Conservation (phyloP, 2,113 vertebrate species). For the Emberiza fucata region DNA sequence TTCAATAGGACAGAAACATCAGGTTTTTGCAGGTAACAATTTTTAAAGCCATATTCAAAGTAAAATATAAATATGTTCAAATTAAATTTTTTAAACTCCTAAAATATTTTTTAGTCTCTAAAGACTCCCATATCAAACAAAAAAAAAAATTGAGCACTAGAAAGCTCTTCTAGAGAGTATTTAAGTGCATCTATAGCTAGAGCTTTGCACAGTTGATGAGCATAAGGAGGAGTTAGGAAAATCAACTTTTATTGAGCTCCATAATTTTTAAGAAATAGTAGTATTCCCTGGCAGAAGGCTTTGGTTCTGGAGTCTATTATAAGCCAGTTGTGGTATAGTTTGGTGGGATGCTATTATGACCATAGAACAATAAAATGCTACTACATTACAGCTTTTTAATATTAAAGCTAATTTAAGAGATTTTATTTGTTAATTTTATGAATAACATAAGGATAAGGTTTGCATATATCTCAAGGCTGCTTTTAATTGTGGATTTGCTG, state of each 20-base stretch:
- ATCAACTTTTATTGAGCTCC: not conserved
- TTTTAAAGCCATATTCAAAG: not conserved
- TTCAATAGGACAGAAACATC: not conserved
- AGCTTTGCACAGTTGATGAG: not conserved
- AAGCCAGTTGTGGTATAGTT: not conserved
- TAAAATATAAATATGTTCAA: not conserved
- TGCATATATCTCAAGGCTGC: not conserved
- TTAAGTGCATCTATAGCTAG: not conserved
- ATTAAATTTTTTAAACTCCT: not conserved
- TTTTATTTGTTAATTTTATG: not conserved
- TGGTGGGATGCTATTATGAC: not conserved
- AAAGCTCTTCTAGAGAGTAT: not conserved
- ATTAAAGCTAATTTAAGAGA: not conserved
- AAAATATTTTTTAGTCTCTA: not conserved
- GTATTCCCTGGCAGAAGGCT: not conserved
- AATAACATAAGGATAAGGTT: not conserved
- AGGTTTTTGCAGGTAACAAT: not conserved
- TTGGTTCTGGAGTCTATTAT: not conserved
- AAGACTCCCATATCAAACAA: not conserved
- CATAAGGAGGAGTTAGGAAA: not conserved
- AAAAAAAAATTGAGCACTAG: not conserved
- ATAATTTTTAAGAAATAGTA: not conserved
- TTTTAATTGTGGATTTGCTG: not conserved
- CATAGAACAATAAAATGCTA: not conserved
- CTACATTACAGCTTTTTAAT: not conserved